A percentile compares a stretch with the other conserved stretches of the same genome.
phyloP scores from a whole-genome alignment of 2,888 invertebrate genomes.

The Dryobotodes eremita region DNA sequence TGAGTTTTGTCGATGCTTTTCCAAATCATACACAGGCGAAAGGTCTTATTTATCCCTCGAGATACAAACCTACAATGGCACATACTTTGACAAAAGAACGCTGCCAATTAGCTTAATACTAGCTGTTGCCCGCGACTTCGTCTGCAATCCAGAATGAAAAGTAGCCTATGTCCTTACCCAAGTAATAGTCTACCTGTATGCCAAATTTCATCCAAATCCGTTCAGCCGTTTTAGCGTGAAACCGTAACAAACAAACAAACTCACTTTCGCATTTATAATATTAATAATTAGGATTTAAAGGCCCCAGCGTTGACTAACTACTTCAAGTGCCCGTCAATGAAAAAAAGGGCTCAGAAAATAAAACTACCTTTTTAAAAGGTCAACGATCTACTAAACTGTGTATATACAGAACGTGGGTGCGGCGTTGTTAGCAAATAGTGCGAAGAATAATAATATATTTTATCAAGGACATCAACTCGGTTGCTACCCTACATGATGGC shows the following conservation, averaged over 20 bases:
- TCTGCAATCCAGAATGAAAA: no score
- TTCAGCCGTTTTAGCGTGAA: no score
- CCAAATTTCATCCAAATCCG: no score
- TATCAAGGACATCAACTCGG: conserved; percentile 58
- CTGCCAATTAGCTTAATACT: background rate
- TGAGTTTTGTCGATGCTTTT: background rate
- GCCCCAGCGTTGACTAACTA: background rate
- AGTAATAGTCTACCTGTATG: no score
- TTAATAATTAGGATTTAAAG: no score
- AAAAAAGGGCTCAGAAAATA: background rate
- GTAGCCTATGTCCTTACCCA: no score
- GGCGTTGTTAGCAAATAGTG: conserved; percentile 65
- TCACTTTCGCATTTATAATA: no score
- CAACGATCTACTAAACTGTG: conserved; percentile 62
- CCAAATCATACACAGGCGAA: background rate
- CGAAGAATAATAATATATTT: conserved; percentile 63
- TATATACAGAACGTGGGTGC: conserved; percentile 52
- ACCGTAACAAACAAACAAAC: no score
- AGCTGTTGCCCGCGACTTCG: no score
- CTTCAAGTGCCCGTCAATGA: background rate
- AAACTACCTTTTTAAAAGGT: conserved; percentile 47
- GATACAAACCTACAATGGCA: no score
- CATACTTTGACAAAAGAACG: background rate
- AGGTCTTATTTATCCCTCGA: background rate
- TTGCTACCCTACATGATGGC: conserved; percentile 42